These are phyloP conservation scores for Hormaphis cornu DNA, from an alignment of 1,140 invertebrate genomes.

Conservation along the genomic window DNA sequence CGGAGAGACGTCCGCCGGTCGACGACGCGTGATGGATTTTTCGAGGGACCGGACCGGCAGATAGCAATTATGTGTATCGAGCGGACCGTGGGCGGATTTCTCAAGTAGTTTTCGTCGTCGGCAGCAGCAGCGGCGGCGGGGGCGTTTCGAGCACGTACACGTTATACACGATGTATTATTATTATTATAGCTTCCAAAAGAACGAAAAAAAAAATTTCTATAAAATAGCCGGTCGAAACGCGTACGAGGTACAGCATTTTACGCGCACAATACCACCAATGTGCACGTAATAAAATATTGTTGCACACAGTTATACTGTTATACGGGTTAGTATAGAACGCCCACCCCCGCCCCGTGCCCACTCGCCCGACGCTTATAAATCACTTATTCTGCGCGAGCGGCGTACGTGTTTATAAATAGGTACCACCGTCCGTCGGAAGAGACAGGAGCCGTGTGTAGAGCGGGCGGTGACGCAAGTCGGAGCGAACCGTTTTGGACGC, in stretches of 20 bases:
- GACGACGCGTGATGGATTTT: conserved; percentile 6
- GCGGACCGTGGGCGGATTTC: conserved; percentile 28
- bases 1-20: neutral
- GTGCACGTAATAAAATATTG: too few relatives aligned
- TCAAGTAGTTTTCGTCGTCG: conserved; percentile 25
- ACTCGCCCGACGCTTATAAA: conserved; percentile 14
- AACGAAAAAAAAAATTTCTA: neutral
- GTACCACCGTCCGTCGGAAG: too few relatives aligned
- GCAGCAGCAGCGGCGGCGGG: conserved; percentile 15
- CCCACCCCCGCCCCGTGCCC: conserved; percentile 1
- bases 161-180: neutral
- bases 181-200: conserved; percentile 21
- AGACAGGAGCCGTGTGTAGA: too few relatives aligned
- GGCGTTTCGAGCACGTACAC: neutral
- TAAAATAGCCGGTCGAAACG: neutral
- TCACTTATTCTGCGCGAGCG: neutral
- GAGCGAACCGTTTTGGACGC: too few relatives aligned
- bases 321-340: too few relatives aligned
- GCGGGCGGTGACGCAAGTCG: too few relatives aligned
- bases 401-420: too few relatives aligned
- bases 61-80: neutral
- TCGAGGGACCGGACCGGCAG: neutral
- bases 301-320: too few relatives aligned
- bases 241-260: neutral
- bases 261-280: too few relatives aligned